Conservation (phyloP, 2,888 invertebrate genomes). For the Sarcophaga caerulescens region DNA sequence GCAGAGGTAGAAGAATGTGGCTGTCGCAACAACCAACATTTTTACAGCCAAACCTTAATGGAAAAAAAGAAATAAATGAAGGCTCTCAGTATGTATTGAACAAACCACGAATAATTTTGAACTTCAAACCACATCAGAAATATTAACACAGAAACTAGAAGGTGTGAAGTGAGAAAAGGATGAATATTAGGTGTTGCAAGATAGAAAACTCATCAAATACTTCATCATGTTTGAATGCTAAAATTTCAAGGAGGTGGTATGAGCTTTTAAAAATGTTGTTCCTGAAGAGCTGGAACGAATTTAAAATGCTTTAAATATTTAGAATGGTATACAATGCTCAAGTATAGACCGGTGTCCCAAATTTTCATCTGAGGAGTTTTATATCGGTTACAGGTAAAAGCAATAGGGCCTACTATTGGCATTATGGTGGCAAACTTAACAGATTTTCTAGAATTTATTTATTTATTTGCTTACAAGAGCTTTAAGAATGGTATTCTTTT, state of each 20-base stretch:
- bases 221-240: conserved; percentile 30
- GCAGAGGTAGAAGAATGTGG: not conserved
- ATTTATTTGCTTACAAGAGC: no score
- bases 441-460: no score
- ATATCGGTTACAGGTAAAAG: no score
- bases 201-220: conserved; percentile 48
- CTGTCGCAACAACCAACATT: not conserved
- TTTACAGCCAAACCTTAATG: conserved; percentile 27
- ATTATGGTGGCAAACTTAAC: no score
- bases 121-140: conserved; percentile 49
- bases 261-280: not conserved
- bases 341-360: no score
- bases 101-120: conserved; percentile 62
- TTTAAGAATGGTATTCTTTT: no score
- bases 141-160: not conserved
- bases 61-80: conserved; percentile 10
- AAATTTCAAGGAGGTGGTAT: not conserved
- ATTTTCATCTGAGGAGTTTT: no score
- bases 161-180: not conserved
- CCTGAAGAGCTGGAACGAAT: conserved; percentile 10
- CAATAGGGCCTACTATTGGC: no score
- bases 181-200: conserved; percentile 50
- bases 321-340: no score
- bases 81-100: conserved; percentile 5
- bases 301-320: not conserved